phyloP scores from a whole-genome alignment of 2,113 vertebrate species.

The Cyprinodon brontotheroides region DNA sequence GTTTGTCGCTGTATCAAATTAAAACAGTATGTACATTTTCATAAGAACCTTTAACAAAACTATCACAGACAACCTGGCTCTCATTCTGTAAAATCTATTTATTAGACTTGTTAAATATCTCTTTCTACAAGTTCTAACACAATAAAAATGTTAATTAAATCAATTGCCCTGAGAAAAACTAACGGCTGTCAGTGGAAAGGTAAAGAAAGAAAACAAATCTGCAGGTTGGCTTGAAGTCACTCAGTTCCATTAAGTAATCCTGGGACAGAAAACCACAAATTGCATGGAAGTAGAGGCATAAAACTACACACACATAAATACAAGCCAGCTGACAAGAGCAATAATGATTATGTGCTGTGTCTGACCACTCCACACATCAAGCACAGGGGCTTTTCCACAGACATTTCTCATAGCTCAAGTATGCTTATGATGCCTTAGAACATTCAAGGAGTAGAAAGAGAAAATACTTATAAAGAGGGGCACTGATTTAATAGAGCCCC shows the following conservation, averaged over 20 bases:
- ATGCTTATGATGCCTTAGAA: slow-evolving; percentile 36
- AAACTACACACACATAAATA: slow-evolving; percentile 34
- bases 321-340: slow-evolving; percentile 50
- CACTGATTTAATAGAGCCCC: slow-evolving; percentile 17
- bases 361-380: slow-evolving; percentile 28
- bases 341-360: slow-evolving; percentile 41
- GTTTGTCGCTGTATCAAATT: neutral
- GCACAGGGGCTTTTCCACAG: slow-evolving; percentile 38
- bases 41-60: neutral
- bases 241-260: slow-evolving; percentile 48
- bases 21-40: neutral
- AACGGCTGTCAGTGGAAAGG: slow-evolving; percentile 13
- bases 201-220: slow-evolving; percentile 20
- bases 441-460: slow-evolving; percentile 20
- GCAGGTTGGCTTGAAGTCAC: slow-evolving; percentile 38
- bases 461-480: slow-evolving; percentile 28
- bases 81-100: neutral
- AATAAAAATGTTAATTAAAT: neutral
- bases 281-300: slow-evolving; percentile 30
- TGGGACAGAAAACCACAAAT: slow-evolving; percentile 51
- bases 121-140: slow-evolving; percentile 10
- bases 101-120: slow-evolving; percentile 1
- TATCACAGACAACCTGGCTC: neutral
- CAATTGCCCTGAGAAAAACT: slow-evolving; percentile 2
- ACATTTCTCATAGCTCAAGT: slow-evolving; percentile 39